Evolutionary conservation across 2,113 vertebrate genomes (phyloP).

Genomic region (Microtus oregoni): DNA sequence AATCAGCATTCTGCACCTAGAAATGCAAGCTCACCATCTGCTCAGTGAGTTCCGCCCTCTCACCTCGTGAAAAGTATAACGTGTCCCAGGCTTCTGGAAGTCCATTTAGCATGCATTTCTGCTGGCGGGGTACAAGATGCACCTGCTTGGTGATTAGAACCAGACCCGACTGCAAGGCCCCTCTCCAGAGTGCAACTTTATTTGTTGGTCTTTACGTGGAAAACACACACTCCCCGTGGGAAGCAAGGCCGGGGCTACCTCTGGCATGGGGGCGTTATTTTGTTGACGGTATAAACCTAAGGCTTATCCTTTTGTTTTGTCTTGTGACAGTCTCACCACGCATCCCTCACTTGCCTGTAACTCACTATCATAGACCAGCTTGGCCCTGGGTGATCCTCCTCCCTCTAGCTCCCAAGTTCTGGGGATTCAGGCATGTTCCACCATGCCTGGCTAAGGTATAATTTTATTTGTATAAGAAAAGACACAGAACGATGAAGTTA

Average conservation of each 20-base stretch:
- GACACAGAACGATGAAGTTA: background rate
- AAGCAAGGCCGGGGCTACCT: background rate
- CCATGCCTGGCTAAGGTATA: background rate
- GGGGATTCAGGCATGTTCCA: background rate
- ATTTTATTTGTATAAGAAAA: background rate
- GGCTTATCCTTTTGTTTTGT: background rate
- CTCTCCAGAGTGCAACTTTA: background rate
- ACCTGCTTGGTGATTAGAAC: background rate
- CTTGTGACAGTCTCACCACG: background rate
- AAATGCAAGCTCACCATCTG: no score
- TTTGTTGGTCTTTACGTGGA: background rate
- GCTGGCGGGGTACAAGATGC: no score
- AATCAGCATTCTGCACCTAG: no score
- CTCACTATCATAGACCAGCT: background rate
- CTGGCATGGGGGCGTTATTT: background rate
- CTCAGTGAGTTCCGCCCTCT: no score
- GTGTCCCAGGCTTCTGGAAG: no score
- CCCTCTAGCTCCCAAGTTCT: background rate
- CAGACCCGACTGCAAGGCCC: background rate
- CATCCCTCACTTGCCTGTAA: background rate
- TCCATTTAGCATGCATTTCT: no score
- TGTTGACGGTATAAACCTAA: background rate
- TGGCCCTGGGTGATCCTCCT: background rate
- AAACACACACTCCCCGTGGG: background rate
- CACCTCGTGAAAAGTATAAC: no score